A percentile compares a stretch with the other conserved stretches of the same genome.
These are phyloP conservation scores for Drosophila ercepeae DNA, from an alignment of 1,140 invertebrate species.

Conservation along the genomic window DNA sequence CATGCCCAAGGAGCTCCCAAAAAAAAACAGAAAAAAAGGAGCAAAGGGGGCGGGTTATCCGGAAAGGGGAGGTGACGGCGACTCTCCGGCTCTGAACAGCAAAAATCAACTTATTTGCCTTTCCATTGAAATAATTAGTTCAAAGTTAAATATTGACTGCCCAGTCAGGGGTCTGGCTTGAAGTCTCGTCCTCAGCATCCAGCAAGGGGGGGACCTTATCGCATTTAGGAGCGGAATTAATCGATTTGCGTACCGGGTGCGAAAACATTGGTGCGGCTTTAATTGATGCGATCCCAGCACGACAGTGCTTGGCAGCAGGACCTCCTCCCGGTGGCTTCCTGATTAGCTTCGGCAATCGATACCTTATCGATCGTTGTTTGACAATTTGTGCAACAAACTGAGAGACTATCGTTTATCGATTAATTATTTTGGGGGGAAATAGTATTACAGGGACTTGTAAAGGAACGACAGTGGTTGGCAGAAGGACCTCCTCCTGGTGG, in stretches of 20 bases:
- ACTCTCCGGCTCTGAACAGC: conserved; percentile 29
- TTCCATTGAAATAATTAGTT: conserved; percentile 84
- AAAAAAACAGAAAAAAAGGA: not conserved
- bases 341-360: conserved; percentile 1
- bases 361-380: conserved; percentile 61
- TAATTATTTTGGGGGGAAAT: not conserved
- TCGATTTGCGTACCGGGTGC: conserved; percentile 81
- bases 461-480: not conserved
- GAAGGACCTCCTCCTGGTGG: not conserved
- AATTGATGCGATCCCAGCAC: conserved; percentile 73
- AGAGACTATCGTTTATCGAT: conserved; percentile 31
- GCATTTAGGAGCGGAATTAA: conserved; percentile 79
- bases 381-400: conserved; percentile 47
- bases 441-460: not conserved
- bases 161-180: conserved; percentile 5
- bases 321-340: not conserved
- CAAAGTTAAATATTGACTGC: conserved; percentile 82
- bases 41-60: not conserved
- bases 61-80: not conserved
- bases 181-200: not conserved
- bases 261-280: conserved; percentile 83
- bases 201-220: conserved; percentile 48
- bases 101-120: conserved; percentile 79
- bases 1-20: conserved; percentile 51
- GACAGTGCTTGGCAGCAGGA: conserved; percentile 29